A percentile compares a stretch with the other conserved stretches of the same genome.
phyloP scores from a whole-genome alignment of 2,888 invertebrate genomes.

The Timandra comae region DNA sequence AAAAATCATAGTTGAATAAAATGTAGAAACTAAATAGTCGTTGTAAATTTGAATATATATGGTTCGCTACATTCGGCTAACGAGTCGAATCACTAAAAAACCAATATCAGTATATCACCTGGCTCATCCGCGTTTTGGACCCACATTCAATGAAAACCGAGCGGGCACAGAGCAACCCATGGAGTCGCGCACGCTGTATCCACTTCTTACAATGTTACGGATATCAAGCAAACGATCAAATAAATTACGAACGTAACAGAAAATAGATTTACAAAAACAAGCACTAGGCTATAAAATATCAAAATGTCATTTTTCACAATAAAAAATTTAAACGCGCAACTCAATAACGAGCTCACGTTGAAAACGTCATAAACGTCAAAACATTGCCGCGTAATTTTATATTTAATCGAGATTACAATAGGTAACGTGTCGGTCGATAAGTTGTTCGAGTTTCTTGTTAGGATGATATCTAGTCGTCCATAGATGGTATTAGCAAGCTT shows the following conservation, averaged over 20 bases:
- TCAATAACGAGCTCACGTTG: slow-evolving; percentile 1
- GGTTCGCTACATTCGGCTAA: slow-evolving; percentile 57
- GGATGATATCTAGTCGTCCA: slow-evolving; percentile 26
- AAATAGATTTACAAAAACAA: neutral
- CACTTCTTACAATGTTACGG: neutral
- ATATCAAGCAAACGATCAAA: neutral
- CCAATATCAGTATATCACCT: slow-evolving; percentile 67
- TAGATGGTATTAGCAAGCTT: slow-evolving; percentile 32
- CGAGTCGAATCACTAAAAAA: slow-evolving; percentile 58
- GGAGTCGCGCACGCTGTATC: slow-evolving; percentile 37
- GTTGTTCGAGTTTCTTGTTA: slow-evolving; percentile 10
- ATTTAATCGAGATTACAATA: slow-evolving; percentile 7
- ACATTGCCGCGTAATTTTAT: slow-evolving; percentile 1
- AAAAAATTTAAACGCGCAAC: slow-evolving; percentile 19
- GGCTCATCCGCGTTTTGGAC: slow-evolving; percentile 58
- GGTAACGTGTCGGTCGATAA: slow-evolving; percentile 3
- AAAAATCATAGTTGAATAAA: neutral
- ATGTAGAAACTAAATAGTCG: slow-evolving; percentile 37
- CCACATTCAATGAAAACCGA: slow-evolving; percentile 40
- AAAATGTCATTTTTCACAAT: slow-evolving; percentile 21
- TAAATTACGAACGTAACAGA: neutral
- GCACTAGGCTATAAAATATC: slow-evolving; percentile 7
- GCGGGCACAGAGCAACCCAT: slow-evolving; percentile 34
- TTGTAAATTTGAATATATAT: slow-evolving; percentile 62
- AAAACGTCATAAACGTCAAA: slow-evolving; percentile 6